Evolutionary conservation across 92 coral and sea anemone genomes (phyloP).

Genomic region (Zoanthus gigantus): DNA sequence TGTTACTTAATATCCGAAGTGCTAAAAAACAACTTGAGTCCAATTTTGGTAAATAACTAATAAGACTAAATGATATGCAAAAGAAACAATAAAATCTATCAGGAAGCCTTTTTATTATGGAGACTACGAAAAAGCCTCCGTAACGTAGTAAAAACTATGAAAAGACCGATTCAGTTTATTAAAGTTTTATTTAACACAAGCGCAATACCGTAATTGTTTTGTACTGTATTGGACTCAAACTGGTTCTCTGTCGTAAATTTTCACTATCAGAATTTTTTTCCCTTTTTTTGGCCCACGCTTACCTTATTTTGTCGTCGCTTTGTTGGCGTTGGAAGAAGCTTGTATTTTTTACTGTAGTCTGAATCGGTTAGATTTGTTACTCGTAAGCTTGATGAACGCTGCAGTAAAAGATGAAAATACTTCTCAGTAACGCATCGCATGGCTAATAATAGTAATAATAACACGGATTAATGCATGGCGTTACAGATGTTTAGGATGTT

Average conservation of each 20-base stretch:
- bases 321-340: constrained; percentile 82
- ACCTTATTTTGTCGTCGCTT: constrained; percentile 90
- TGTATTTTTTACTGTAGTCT: constrained; percentile 83
- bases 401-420: not conserved
- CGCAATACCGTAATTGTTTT: not conserved
- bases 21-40: not conserved
- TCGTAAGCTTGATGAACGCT: constrained; percentile 44
- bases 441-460: constrained; percentile 19
- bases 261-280: too few relatives aligned
- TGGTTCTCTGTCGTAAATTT: not conserved
- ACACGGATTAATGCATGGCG: constrained; percentile 14
- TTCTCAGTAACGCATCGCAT: not conserved
- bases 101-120: not conserved
- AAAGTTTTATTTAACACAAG: not conserved
- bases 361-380: constrained; percentile 50
- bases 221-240: constrained; percentile 9
- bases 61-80: not conserved
- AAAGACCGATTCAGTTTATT: not conserved
- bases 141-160: not conserved
- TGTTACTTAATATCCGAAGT: not conserved
- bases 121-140: not conserved
- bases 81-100: not conserved
- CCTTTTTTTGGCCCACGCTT: not conserved
- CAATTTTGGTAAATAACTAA: not conserved
- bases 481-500: not conserved